phyloP scores from a whole-genome alignment of 2,113 vertebrate species.

The Channa argus region DNA sequence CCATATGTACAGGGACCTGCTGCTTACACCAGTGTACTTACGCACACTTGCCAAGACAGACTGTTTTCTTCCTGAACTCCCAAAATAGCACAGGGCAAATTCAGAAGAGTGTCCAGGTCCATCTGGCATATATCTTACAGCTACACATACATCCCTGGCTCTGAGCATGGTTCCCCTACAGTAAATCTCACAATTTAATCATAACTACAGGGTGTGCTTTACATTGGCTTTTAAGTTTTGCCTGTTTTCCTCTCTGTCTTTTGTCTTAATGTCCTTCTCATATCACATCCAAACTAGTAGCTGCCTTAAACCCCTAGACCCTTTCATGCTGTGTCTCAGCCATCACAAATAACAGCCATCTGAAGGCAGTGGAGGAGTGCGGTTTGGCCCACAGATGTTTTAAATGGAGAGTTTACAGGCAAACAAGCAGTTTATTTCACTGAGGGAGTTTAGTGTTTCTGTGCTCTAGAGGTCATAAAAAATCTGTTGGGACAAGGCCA shows the following conservation, averaged over 20 bases:
- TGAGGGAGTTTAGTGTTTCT: constrained; percentile 45
- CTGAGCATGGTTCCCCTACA: constrained; percentile 25
- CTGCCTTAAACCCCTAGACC: constrained; percentile 70
- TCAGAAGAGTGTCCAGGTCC: constrained; percentile 46
- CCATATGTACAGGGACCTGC: constrained; percentile 56
- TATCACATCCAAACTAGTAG: constrained; percentile 69
- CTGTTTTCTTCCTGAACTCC: constrained; percentile 59
- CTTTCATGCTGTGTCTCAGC: constrained; percentile 52
- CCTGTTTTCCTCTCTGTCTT: constrained; percentile 24
- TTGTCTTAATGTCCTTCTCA: constrained; percentile 56
- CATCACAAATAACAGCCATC: constrained; percentile 61
- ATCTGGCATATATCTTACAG: constrained; percentile 69
- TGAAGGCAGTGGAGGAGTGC: constrained; percentile 47
- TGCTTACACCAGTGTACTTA: constrained; percentile 60
- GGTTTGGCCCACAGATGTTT: constrained; percentile 59
- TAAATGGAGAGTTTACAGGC: constrained; percentile 64
- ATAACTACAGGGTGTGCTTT: constrained; percentile 62
- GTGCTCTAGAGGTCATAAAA: constrained; percentile 45
- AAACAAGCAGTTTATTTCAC: constrained; percentile 33
- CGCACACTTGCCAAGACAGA: constrained; percentile 72
- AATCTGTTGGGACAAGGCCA: constrained; percentile 54
- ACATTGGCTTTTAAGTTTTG: constrained; percentile 38
- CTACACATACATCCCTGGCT: constrained; percentile 52
- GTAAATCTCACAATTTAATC: constrained; percentile 53
- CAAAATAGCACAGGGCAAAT: constrained; percentile 64